Evolutionary conservation across 2,113 vertebrate species (phyloP), one percentile per base, ranked within the genome.

Genomic region (Bostrychus sinensis): DNA sequence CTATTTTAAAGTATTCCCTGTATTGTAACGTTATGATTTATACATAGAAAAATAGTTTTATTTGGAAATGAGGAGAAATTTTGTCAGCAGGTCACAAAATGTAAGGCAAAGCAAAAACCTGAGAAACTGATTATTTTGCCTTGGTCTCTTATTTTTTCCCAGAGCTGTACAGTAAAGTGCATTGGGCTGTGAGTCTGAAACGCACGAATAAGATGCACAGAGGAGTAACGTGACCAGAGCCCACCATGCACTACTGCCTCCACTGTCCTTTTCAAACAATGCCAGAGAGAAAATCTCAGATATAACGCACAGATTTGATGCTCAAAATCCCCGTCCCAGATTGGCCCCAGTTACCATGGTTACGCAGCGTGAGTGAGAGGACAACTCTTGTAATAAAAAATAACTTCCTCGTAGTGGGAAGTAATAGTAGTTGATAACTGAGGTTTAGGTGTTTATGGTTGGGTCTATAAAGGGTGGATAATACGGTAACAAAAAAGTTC

Each of bases 291-390:
- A 32, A 64, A 58, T 72, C 67, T 76, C 73, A 59, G 19, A 62
- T 72, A 39, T 60, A 39, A 65, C 32, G 42, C 26, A 19, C 42
- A 22, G 64, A 68, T 62, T 38, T 22, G 36, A 63, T 38, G 38
- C 64, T 42, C 22, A 43, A 58, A 69, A 56, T 77, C 66, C 73
- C 51, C 60, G 32, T 20, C 22, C 11, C 51, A 17, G 1, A n/a
- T 48, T 60, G 42, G 22, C 23, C 32, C 66, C 66, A 46, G 85
- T 89, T 81, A 74, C 85, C 62, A 38, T 86, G 85, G 87, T 84
- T 83, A 87, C 83, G 28, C 54, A 64, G 53, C 36, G 60, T n/a
- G 64, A 77, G 63, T 7, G 7, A 59, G 71, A 68, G 64, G 50
- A 77, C 55, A 10, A 46, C 50, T 66, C 42, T 30, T 41, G 14